Evolutionary conservation across 1,140 invertebrate species (phyloP).

Genomic region (Zaprionus gabonicus): DNA sequence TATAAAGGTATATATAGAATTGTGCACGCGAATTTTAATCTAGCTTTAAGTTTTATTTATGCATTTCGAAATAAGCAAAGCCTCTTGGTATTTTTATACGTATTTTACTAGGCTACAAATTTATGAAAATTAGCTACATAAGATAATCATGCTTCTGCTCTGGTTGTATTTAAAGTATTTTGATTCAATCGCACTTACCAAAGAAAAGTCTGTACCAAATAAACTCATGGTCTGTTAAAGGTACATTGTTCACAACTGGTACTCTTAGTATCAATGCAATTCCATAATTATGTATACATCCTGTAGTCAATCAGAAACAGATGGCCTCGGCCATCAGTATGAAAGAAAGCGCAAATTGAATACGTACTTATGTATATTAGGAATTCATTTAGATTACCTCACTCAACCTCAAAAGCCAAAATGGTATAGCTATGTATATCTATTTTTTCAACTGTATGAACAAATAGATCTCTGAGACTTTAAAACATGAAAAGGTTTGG

Average conservation of each 20-base stretch:
- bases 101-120: neutral
- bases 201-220: neutral
- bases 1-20: neutral
- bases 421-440: constrained; percentile 1
- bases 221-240: neutral
- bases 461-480: constrained; percentile 2
- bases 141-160: neutral
- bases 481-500: neutral
- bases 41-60: neutral
- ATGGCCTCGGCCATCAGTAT: neutral
- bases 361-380: neutral
- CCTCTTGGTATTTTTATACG: constrained; percentile 3
- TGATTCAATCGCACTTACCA: neutral
- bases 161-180: constrained; percentile 21
- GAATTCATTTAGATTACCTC: neutral
- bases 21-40: neutral
- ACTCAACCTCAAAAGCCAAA: constrained; percentile 3
- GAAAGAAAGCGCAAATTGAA: neutral
- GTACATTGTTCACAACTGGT: neutral
- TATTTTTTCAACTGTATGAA: neutral
- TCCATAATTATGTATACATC: neutral
- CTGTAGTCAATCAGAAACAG: neutral
- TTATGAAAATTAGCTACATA: neutral
- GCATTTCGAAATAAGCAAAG: neutral
- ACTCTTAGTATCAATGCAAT: neutral